Evolutionary conservation across 1,140 invertebrate species (phyloP).

Genomic region (Cherax quadricarinatus): DNA sequence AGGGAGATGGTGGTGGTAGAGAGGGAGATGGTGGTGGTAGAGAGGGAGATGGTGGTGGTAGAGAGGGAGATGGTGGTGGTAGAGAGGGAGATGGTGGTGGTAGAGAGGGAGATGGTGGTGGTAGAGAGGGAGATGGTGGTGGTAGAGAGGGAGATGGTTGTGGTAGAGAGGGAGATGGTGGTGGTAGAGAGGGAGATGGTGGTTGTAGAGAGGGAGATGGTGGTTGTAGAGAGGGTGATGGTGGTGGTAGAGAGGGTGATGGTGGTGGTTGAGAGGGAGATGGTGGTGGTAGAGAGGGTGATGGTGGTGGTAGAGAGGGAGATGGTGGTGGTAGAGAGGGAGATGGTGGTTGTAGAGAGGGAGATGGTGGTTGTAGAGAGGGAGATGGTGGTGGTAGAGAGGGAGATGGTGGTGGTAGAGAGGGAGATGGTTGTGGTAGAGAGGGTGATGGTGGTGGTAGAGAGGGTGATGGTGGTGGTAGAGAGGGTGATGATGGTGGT

Average conservation of each 20-base stretch:
- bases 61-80: too few relatives aligned
- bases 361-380: too few relatives aligned
- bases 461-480: too few relatives aligned
- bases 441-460: too few relatives aligned
- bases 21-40: too few relatives aligned
- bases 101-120: too few relatives aligned
- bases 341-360: background rate
- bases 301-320: background rate
- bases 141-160: background rate
- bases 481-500: too few relatives aligned
- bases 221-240: too few relatives aligned
- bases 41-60: too few relatives aligned
- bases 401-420: background rate
- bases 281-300: background rate
- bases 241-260: background rate
- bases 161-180: background rate
- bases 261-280: background rate
- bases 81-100: too few relatives aligned
- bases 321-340: background rate
- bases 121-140: background rate
- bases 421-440: too few relatives aligned
- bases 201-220: too few relatives aligned
- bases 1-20: background rate
- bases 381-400: background rate
- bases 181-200: background rate